Evolutionary conservation across 2,888 invertebrate genomes (phyloP).

Genomic region (Plebejus melissa): DNA sequence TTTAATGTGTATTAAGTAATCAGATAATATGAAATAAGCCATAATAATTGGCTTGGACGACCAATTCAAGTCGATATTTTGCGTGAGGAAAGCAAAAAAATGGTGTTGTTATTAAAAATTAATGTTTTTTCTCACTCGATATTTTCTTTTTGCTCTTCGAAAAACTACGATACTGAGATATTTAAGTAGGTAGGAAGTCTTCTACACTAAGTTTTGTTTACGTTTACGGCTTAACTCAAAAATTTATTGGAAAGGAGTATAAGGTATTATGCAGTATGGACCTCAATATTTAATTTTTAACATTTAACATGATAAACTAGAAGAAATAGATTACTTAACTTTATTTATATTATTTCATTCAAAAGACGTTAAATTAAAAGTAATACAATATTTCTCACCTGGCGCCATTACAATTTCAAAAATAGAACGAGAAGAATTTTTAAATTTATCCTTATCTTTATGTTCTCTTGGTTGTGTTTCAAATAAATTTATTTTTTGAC

Average conservation of each 20-base stretch:
- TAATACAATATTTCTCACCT: constrained; percentile 11
- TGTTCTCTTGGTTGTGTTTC: not conserved
- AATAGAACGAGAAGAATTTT: constrained; percentile 23
- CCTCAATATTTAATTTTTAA: no score
- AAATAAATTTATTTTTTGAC: constrained; percentile 8
- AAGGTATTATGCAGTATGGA: no score
- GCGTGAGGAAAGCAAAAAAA: not conserved
- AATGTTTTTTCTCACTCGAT: no score
- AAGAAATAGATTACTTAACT: not conserved
- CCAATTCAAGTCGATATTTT: not conserved
- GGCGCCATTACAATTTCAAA: constrained; percentile 12
- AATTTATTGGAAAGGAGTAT: no score
- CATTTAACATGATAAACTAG: no score
- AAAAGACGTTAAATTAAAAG: constrained; percentile 1
- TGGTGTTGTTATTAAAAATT: not conserved
- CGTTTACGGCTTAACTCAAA: no score
- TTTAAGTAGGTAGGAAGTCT: no score
- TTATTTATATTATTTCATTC: not conserved
- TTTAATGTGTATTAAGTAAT: constrained; percentile 16
- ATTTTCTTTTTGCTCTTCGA: no score
- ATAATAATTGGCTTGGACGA: not conserved
- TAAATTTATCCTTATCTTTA: not conserved
- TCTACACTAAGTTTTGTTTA: no score
- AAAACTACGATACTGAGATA: no score
- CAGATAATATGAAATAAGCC: constrained; percentile 9